Base-by-base conservation (phyloP, 2,797 vertebrate species). In the Euphonia xanthogaster region DNA sequence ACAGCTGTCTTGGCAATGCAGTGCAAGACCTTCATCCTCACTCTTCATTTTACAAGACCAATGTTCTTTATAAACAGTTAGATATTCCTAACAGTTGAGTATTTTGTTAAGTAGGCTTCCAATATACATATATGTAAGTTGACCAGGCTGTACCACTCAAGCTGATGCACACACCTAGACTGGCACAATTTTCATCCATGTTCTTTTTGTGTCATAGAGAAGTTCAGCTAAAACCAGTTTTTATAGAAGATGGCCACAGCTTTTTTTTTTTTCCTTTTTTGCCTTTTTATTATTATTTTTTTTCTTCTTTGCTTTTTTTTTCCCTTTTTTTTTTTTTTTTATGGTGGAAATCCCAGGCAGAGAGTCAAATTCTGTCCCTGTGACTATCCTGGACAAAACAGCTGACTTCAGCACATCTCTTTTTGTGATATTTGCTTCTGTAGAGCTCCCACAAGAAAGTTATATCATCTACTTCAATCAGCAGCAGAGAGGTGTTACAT, bases 401-500 rank as follows among this genome's bases (percentile, higher is more conserved):
- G n/a, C 40, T 87, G 74, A 82, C 42, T 48, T 74, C 45, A 85
- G 23, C 39, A 54, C 20, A 57, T 44, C 39, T 66, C 39, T 11
- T 72, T 62, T 70, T 66, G 33, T 84, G 30, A 48, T 51, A 58
- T 58, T 86, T 44, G 10, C n/a, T 76, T 37, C 47, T 65, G 20
- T 40, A 61, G 37, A 83, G 24, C 16, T 85, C 50, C 39, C 21
- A 71, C 42, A 93, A 84, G 42, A 81, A 88, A 60, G 12, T 16
- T 40, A 47, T 27, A 25, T 24, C 40, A 65, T 19, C 60, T 51
- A 15, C 37, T 53, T 31, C 27, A 72, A 42, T 73, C 51, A 68
- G 0, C 44, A 78, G 18, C 76, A 77, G 39, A 0, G 0, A 86
- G 25, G 5, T 31, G 7, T 40, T 58, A 33, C 0, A 0, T 58